Percentiles rank a stretch among this genome's conserved stretches.
phyloP scores from a whole-genome alignment of 2,888 invertebrate species.

The Cepaea hortensis region DNA sequence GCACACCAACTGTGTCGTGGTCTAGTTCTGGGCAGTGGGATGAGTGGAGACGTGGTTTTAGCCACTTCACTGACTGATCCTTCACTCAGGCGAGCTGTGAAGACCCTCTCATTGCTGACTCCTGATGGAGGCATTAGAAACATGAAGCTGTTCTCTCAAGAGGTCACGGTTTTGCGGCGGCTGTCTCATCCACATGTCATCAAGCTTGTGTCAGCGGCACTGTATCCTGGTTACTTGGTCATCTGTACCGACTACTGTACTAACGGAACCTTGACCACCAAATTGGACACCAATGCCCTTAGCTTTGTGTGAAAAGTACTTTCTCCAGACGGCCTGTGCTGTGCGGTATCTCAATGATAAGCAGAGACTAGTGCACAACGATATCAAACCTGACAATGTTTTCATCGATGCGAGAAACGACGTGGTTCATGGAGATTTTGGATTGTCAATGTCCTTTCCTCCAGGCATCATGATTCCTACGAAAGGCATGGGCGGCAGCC shows the following conservation, averaged over 20 bases:
- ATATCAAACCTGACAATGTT: no score
- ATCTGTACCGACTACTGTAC: no score
- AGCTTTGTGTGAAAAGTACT: not conserved
- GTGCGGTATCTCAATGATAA: not conserved
- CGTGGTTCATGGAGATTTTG: no score
- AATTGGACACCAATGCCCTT: not conserved
- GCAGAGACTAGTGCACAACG: no score
- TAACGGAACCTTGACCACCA: not conserved
- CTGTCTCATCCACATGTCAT: slow-evolving; percentile 1
- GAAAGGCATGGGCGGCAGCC: no score
- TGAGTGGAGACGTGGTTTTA: not conserved
- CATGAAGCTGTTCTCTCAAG: not conserved
- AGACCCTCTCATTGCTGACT: no score
- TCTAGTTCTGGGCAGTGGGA: not conserved
- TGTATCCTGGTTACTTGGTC: not conserved
- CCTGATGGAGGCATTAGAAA: not conserved
- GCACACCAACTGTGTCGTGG: not conserved
- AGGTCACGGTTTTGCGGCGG: not conserved
- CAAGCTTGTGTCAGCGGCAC: not conserved
- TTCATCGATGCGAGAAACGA: no score
- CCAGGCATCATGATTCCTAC: no score
- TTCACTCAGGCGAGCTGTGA: no score
- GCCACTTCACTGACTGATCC: not conserved
- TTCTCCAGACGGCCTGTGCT: slow-evolving; percentile 3
- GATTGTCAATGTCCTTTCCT: no score